Evolutionary conservation across 2,888 invertebrate genomes (phyloP).

Genomic region (Eurois occulta): DNA sequence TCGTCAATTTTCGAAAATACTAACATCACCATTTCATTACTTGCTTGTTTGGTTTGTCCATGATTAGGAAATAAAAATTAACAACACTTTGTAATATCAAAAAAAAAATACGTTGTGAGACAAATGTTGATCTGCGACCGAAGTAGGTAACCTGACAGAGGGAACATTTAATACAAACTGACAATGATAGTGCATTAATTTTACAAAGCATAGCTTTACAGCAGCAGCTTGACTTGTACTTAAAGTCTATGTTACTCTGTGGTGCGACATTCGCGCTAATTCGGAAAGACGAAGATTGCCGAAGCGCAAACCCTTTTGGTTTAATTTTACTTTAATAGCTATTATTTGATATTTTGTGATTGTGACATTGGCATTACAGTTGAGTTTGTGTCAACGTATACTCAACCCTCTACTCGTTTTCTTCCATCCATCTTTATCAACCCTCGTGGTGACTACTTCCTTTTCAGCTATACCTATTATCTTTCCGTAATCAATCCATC

Average conservation of each 20-base stretch:
- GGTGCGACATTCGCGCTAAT: not conserved
- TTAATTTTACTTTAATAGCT: not conserved
- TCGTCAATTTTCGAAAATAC: not conserved
- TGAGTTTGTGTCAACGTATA: not conserved
- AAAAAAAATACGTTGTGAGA: not conserved
- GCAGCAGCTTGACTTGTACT: not conserved
- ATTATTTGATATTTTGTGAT: not conserved
- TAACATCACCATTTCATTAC: not conserved
- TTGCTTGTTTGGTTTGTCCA: not conserved
- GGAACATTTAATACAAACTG: not conserved
- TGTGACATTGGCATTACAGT: not conserved
- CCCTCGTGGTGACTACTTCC: slow-evolving; percentile 30
- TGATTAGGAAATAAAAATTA: not conserved
- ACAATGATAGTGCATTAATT: not conserved
- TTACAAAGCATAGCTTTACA: not conserved
- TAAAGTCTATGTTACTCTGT: not conserved
- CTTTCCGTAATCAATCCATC: slow-evolving; percentile 25
- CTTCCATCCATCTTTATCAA: slow-evolving; percentile 34
- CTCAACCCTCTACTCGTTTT: not conserved
- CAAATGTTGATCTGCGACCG: not conserved
- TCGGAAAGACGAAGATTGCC: not conserved
- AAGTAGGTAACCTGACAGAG: not conserved
- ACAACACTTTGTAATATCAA: not conserved
- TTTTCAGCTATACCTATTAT: not conserved
- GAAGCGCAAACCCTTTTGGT: not conserved